Base-by-base conservation (phyloP, 2,113 vertebrate genomes). In the Triplophysa rosa region DNA sequence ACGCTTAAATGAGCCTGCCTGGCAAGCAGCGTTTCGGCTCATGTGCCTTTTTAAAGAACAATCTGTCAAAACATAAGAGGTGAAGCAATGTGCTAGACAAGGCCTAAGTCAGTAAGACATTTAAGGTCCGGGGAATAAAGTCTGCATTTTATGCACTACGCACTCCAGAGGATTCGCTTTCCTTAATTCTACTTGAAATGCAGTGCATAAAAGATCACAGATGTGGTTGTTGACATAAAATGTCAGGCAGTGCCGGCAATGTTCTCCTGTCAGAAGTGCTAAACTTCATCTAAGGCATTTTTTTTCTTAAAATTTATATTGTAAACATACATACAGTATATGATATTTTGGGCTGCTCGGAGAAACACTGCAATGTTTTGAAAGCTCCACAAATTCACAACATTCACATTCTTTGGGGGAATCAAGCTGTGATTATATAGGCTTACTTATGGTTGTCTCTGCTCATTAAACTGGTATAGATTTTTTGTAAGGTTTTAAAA, bases 401-500 rank as follows among this genome's bases (percentile, higher is more conserved):
- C 54, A 49, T 37, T 71, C 37, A 40, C 6, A 21, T n/a, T 71
- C 68, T 56, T 71, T 58, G 52, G 52, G 52, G 68, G 58, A 71
- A 71, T 58, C 68, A 72, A 8, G 24, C 24, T 9, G n/a, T 17
- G 16, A 29, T 2, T 10, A n/a, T n/a, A n/a, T n/a, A n/a, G 29
- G n/a, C 54, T 61, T 59, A 42, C 33, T 42, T 72, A 40, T 42
- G 16, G 70, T 42, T 59, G 54, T 59, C 70, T 72, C n/a, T 72
- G 70, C 54, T 61, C 33, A 72, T 59, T 61, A 72, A 72, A 72
- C 54, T 10, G 8, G 19, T n/a, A 58, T 21, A 21, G 54, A 72
- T 40, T 13, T 16, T 23, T 17, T 72, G 23, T 59, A 72, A 42
- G 54, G 23, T 16, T 42, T 33, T 10, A 58, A 21, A 40, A 71